Evolutionary conservation across 2,888 invertebrate genomes (phyloP).

Genomic region (Cantharis nigra): DNA sequence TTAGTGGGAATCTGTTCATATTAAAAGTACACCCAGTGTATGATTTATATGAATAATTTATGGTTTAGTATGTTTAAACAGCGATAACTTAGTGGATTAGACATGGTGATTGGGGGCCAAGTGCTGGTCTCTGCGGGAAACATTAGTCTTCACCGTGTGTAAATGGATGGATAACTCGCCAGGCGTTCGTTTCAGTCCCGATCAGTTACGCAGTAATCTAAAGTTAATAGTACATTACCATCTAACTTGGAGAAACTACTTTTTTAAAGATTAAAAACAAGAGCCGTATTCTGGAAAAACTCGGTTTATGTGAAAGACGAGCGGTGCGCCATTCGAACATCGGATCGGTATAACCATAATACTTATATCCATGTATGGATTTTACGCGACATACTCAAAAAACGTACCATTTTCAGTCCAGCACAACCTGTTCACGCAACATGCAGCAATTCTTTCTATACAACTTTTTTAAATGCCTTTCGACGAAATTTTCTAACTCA

Average conservation of each 20-base stretch:
- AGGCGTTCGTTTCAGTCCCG: conserved; percentile 16
- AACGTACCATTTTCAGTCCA: conserved; percentile 28
- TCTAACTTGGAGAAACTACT: conserved; percentile 51
- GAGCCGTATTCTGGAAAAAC: conserved; percentile 53
- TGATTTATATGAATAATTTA: conserved; percentile 38
- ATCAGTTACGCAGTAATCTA: conserved; percentile 24
- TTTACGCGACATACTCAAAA: conserved; percentile 25
- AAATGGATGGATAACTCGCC: conserved; percentile 24
- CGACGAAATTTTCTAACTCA: not conserved
- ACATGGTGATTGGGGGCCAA: conserved; percentile 26
- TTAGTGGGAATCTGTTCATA: not conserved
- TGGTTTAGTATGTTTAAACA: conserved; percentile 29
- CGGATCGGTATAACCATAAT: conserved; percentile 31
- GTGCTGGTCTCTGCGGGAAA: conserved; percentile 30
- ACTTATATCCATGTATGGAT: conserved; percentile 30
- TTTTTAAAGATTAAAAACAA: conserved; percentile 50
- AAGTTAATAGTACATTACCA: conserved; percentile 20
- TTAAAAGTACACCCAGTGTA: conserved; percentile 27
- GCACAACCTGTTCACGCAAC: conserved; percentile 21
- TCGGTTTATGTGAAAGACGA: conserved; percentile 41
- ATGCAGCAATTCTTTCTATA: conserved; percentile 2
- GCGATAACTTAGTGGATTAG: conserved; percentile 34
- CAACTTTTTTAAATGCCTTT: not conserved
- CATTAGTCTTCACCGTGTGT: conserved; percentile 18
- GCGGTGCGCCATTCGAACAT: conserved; percentile 28